phyloP scores from a whole-genome alignment of 2,797 vertebrate species.

The Xenops minutus region DNA sequence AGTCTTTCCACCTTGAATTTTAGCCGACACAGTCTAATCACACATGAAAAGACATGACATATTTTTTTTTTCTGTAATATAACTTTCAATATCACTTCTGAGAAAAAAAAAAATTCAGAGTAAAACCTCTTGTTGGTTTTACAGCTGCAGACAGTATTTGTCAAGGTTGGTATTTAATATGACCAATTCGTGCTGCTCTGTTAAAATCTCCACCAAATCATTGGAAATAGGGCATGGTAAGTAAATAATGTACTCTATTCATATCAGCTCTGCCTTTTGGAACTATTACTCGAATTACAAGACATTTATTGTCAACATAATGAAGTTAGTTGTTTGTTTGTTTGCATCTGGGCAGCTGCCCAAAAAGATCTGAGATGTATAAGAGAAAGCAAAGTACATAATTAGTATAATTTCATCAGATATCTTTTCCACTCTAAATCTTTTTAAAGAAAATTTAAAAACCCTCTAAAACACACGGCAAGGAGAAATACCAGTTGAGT shows the following conservation, averaged over 20 bases:
- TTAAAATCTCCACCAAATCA: neutral
- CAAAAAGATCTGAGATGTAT: neutral
- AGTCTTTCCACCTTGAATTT: neutral
- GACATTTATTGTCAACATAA: neutral
- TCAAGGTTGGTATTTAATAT: neutral
- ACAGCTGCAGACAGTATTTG: neutral
- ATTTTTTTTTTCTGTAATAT: neutral
- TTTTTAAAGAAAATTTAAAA: neutral
- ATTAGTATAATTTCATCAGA: neutral
- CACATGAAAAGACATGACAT: neutral
- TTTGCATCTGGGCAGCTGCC: neutral
- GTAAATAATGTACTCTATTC: neutral
- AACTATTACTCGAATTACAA: neutral
- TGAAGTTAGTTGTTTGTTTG: neutral
- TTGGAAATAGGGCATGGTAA: neutral
- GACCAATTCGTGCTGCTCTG: neutral
- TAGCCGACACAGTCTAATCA: neutral
- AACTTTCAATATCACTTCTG: neutral
- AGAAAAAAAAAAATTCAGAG: neutral
- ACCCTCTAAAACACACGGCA: neutral
- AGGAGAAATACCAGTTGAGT: neutral
- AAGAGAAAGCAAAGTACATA: neutral
- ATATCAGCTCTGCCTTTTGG: neutral
- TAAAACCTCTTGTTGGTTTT: neutral
- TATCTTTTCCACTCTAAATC: neutral